Evolutionary conservation across 1,140 invertebrate species (phyloP).

Genomic region (Babylonia areolata): DNA sequence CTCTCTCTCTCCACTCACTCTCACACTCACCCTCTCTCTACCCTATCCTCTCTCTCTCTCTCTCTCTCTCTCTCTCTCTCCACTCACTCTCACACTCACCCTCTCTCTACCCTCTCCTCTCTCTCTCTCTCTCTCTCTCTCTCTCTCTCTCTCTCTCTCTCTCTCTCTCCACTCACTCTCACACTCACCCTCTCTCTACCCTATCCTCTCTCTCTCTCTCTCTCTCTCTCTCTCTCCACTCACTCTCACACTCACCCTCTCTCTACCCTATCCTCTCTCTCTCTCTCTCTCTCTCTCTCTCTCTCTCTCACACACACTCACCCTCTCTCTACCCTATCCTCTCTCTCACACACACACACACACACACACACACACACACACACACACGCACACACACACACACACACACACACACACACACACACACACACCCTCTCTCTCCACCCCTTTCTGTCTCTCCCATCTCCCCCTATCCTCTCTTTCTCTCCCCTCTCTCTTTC

Average conservation of each 20-base stretch:
- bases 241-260: neutral
- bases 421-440: neutral
- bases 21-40: neutral
- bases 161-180: neutral
- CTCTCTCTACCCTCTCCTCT: too few species aligned
- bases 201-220: neutral
- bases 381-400: constrained; percentile 25
- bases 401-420: constrained; percentile 12
- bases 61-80: neutral
- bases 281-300: neutral
- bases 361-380: constrained; percentile 23
- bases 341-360: constrained; percentile 18
- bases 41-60: neutral
- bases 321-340: neutral
- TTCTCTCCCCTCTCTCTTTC: constrained; percentile 7
- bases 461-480: constrained; percentile 3
- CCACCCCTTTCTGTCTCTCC: neutral
- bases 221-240: neutral
- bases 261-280: neutral
- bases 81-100: too few species aligned
- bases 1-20: neutral
- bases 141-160: neutral
- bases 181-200: neutral
- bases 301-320: neutral
- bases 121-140: neutral